Conservation (phyloP, 2,113 vertebrate species). For the Dryoscopus gambensis region DNA sequence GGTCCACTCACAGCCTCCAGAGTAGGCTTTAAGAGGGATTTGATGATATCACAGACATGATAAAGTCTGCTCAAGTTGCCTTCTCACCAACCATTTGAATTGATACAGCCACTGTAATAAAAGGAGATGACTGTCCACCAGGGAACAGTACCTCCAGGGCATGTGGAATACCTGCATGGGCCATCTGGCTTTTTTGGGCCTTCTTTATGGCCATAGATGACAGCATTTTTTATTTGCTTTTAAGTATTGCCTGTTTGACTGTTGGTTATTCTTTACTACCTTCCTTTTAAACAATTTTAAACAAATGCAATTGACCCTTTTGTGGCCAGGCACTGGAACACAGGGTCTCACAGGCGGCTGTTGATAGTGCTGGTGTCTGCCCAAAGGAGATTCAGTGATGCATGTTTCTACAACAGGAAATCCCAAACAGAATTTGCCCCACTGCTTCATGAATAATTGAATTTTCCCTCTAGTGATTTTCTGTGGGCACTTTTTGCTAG, state of each 20-base stretch:
- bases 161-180: not conserved
- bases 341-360: not conserved
- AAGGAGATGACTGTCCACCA: not conserved
- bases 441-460: not conserved
- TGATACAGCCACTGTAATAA: not conserved
- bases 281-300: not conserved
- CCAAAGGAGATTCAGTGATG: not conserved
- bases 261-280: not conserved
- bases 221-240: not conserved
- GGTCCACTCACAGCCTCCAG: not conserved
- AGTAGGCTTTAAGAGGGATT: not conserved
- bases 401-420: not conserved
- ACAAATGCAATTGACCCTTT: not conserved
- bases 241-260: not conserved
- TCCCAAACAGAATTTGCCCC: not conserved
- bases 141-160: not conserved
- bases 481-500: not conserved
- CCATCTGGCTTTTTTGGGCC: not conserved
- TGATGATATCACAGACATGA: not conserved
- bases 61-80: not conserved
- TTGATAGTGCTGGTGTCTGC: not conserved
- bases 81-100: not conserved
- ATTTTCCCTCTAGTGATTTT: not conserved
- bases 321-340: not conserved
- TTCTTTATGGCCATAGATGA: not conserved